A percentile compares a stretch with the other conserved stretches of the same genome.
Evolutionary conservation across 2,888 invertebrate species (phyloP).

Genomic region (Anthoptus insignis): DNA sequence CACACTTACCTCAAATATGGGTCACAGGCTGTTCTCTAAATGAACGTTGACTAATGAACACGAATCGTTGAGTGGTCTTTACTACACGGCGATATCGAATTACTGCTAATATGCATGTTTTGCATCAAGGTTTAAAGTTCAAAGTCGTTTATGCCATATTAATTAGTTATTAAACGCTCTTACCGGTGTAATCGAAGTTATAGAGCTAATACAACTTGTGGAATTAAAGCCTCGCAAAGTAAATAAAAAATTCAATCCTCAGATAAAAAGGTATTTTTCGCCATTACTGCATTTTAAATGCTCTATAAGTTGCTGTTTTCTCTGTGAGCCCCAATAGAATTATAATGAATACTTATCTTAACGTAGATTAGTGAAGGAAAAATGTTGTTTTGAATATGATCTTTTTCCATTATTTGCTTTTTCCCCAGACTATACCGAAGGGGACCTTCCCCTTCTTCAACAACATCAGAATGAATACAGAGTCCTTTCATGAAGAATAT

Average conservation of each 20-base stretch:
- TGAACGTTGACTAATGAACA: slow-evolving; percentile 50
- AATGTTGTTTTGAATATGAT: too few relatives aligned
- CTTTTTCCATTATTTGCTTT: too few relatives aligned
- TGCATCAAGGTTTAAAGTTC: background rate
- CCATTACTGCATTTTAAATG: background rate
- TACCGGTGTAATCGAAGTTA: background rate
- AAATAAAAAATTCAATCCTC: background rate
- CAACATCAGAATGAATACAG: too few relatives aligned
- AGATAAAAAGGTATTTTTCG: too few relatives aligned
- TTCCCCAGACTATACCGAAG: too few relatives aligned
- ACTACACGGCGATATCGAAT: slow-evolving; percentile 28
- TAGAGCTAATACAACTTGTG: background rate
- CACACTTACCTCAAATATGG: slow-evolving; percentile 34
- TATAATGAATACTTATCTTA: too few relatives aligned
- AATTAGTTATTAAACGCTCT: slow-evolving; percentile 10
- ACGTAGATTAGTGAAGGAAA: too few relatives aligned
- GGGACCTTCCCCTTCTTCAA: too few relatives aligned
- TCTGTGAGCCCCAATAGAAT: too few relatives aligned
- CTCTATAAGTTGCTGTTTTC: too few relatives aligned
- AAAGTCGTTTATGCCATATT: slow-evolving; percentile 3
- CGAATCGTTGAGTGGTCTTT: slow-evolving; percentile 47
- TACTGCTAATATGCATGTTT: slow-evolving; percentile 22
- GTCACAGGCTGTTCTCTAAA: slow-evolving; percentile 49
- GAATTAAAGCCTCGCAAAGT: background rate
- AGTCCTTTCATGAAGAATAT: too few relatives aligned